These are phyloP conservation scores for Phyllostomus discolor DNA, from an alignment of 2,113 vertebrate genomes.

Conservation along the genomic window DNA sequence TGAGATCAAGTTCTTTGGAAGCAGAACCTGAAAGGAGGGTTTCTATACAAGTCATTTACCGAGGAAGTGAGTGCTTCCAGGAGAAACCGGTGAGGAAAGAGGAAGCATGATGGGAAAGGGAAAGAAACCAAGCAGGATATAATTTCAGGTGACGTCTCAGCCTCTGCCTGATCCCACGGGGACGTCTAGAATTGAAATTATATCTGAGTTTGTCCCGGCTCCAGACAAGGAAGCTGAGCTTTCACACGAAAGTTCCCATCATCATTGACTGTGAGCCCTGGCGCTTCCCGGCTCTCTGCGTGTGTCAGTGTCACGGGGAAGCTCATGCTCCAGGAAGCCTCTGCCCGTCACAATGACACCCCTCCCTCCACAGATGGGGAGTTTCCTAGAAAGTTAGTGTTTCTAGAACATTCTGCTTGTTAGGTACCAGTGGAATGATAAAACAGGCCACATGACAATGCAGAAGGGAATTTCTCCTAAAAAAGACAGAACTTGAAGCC, in stretches of 20 bases:
- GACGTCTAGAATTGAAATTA: background rate
- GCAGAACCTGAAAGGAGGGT: background rate
- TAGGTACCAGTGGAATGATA: background rate
- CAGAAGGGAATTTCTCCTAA: background rate
- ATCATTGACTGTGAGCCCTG: background rate
- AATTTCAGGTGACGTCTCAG: background rate
- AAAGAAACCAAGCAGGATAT: background rate
- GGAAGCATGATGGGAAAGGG: background rate
- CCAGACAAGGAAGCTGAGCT: background rate
- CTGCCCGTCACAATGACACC: background rate
- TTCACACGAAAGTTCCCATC: background rate
- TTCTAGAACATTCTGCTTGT: background rate
- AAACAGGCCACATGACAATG: no score
- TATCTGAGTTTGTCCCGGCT: background rate
- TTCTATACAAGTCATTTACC: background rate
- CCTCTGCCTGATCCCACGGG: background rate
- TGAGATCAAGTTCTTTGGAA: background rate
- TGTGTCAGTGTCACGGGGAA: background rate
- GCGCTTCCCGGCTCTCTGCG: background rate
- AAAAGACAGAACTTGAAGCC: background rate
- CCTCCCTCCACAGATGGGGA: background rate
- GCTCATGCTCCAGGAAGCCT: background rate
- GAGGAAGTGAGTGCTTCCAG: background rate
- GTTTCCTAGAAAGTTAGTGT: background rate
- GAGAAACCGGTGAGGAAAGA: background rate